Conservation (phyloP, 2,113 vertebrate genomes). For the Eurypyga helias region DNA sequence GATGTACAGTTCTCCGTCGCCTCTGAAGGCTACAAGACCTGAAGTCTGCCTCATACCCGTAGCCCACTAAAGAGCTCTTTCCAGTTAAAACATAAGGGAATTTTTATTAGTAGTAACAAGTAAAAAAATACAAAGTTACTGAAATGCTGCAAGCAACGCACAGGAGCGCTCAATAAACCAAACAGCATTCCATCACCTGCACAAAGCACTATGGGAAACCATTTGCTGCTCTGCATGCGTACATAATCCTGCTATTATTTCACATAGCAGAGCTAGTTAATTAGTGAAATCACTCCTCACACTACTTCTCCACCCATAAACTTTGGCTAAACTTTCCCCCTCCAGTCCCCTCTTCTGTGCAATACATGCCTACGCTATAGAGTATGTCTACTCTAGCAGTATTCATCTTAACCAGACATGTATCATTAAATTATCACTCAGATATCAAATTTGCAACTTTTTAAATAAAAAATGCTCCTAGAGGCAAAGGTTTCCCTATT, state of each 20-base stretch:
- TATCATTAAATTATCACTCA: neutral
- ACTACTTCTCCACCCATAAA: constrained; percentile 43
- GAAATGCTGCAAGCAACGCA: neutral
- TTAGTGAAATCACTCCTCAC: constrained; percentile 33
- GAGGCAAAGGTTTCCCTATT: neutral
- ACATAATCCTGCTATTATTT: neutral
- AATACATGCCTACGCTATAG: neutral
- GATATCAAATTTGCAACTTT: neutral
- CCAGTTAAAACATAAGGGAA: neutral
- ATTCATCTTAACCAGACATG: neutral
- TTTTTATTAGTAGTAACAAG: neutral
- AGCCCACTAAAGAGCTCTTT: neutral
- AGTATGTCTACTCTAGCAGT: neutral
- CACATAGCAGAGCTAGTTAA: neutral
- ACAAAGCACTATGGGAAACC: constrained; percentile 18
- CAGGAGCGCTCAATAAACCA: neutral
- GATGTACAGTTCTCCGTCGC: neutral
- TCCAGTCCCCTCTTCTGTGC: neutral
- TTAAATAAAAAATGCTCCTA: constrained; percentile 8
- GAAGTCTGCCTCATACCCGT: neutral
- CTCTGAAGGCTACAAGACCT: neutral
- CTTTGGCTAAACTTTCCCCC: constrained; percentile 37
- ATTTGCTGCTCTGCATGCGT: neutral
- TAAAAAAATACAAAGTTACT: neutral
- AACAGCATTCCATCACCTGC: neutral